These are phyloP conservation scores for Hoplodrina blanda DNA, from an alignment of 2,888 invertebrate species.

Conservation along the genomic window DNA sequence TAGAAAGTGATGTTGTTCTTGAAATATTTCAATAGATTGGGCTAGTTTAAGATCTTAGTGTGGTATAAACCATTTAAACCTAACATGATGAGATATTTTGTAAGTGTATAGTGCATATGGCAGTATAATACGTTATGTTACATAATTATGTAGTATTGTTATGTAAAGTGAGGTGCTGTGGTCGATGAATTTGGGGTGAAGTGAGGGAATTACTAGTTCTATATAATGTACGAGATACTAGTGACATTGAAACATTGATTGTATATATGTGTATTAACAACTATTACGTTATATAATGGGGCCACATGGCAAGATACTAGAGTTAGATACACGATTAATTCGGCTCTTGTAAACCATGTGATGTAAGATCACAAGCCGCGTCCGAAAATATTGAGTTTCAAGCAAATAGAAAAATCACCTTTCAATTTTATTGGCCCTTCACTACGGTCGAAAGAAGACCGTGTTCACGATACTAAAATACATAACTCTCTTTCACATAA, in stretches of 20 bases:
- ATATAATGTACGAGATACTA: slow-evolving; percentile 60
- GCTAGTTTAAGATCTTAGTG: not conserved
- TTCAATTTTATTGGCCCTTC: slow-evolving; percentile 69
- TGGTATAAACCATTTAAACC: slow-evolving; percentile 21
- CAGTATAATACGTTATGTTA: slow-evolving; percentile 1
- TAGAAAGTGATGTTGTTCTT: slow-evolving; percentile 9
- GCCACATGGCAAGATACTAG: slow-evolving; percentile 72
- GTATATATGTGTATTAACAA: slow-evolving; percentile 69
- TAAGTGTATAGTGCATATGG: slow-evolving; percentile 41
- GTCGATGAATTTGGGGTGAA: slow-evolving; percentile 60
- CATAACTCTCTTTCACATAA: slow-evolving; percentile 75
- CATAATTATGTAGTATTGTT: slow-evolving; percentile 15
- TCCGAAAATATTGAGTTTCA: slow-evolving; percentile 74
- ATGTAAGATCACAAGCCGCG: slow-evolving; percentile 68
- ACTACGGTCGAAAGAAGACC: slow-evolving; percentile 64
- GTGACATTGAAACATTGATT: slow-evolving; percentile 75
- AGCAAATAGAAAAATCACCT: slow-evolving; percentile 67
- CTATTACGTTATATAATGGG: slow-evolving; percentile 68
- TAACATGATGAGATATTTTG: slow-evolving; percentile 33
- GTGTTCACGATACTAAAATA: slow-evolving; percentile 71
- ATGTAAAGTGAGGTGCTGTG: slow-evolving; percentile 48
- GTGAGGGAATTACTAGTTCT: slow-evolving; percentile 58
- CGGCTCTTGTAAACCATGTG: slow-evolving; percentile 77
- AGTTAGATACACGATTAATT: slow-evolving; percentile 76
- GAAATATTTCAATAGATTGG: not conserved